Evolutionary conservation across 2,888 invertebrate species (phyloP), one percentile per base, ranked within the genome.

Genomic region (Amitus sp.): DNA sequence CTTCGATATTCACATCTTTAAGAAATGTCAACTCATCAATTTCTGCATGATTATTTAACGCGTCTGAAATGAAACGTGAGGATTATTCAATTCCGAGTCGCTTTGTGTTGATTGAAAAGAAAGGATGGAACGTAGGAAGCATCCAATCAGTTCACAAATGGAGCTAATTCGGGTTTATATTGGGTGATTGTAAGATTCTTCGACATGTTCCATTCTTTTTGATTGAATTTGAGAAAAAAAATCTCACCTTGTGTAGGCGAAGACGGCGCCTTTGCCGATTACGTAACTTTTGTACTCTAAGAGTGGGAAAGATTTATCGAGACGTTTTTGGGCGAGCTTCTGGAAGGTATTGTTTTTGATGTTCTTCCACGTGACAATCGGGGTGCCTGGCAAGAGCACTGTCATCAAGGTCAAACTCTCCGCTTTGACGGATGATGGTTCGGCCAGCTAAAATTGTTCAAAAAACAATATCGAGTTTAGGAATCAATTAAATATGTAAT

Each of bases 341-440:
- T 12, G 15, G 37, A 37, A 37, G 5, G 5, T 6, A 12, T 54
- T 28, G 12, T 55, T 47, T 15, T 50, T 51, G 1, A 54, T 48
- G 54, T 87, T 84, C 0, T 80, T 74, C 7, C 80, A 23, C 15
- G 62, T 67, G 1, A 87, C 65, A 50, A 93, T 85, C 0, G 94
- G 90, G 3, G 91, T 88, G 40, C 95, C 96, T 0, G 93, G 93
- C 65, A 97, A 82, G 53, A 95, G 82, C 76, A 94, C 83, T 43
- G 90, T 86, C 73, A 96, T 86, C 74, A 91, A 83, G 64, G 84
- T 84, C 42, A 87, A 70, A 18, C 84, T 86, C 17, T 89, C 88
- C 28, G 86, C 80, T n/a, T n/a, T n/a, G 45, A 86, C 83, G n/a
- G n/a, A n/a, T n/a, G n/a, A n/a, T n/a, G n/a, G n/a, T n/a, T n/a